Evolutionary conservation across 2,888 invertebrate species (phyloP).

Genomic region (Heliconius sara): DNA sequence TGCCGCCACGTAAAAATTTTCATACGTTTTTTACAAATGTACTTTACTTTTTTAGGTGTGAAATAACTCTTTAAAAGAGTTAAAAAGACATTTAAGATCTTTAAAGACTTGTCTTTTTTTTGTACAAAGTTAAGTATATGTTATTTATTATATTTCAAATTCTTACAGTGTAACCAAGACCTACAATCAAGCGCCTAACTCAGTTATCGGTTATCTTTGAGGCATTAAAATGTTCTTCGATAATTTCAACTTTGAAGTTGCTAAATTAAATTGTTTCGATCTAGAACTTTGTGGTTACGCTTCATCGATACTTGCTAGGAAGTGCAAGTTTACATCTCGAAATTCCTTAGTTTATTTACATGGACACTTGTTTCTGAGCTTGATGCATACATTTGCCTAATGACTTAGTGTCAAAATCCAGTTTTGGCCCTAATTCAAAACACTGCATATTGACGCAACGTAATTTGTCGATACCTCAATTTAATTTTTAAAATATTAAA

Average conservation of each 20-base stretch:
- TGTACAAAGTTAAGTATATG: no score
- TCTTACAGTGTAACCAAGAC: slow-evolving; percentile 13
- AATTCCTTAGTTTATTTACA: neutral
- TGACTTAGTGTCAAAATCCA: neutral
- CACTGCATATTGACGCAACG: no score
- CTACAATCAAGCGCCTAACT: slow-evolving; percentile 1
- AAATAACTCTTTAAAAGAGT: no score
- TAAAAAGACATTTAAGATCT: no score
- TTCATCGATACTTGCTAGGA: neutral
- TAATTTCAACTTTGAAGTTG: slow-evolving; percentile 14
- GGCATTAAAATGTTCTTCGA: slow-evolving; percentile 5
- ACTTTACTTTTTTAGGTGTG: no score
- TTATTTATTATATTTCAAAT: neutral
- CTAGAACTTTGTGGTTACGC: neutral
- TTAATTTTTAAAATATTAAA: neutral
- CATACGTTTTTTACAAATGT: neutral
- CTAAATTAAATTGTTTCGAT: slow-evolving; percentile 13
- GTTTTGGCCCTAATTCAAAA: no score
- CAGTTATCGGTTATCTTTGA: slow-evolving; percentile 20
- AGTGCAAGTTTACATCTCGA: neutral
- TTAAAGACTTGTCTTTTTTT: no score
- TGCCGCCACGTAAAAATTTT: neutral
- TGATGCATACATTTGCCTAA: neutral
- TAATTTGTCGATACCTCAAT: neutral
- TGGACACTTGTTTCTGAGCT: neutral